A percentile compares a stretch with the other conserved stretches of the same genome.
Conservation (phyloP, 2,888 invertebrate species). For the Melieria crassipennis region DNA sequence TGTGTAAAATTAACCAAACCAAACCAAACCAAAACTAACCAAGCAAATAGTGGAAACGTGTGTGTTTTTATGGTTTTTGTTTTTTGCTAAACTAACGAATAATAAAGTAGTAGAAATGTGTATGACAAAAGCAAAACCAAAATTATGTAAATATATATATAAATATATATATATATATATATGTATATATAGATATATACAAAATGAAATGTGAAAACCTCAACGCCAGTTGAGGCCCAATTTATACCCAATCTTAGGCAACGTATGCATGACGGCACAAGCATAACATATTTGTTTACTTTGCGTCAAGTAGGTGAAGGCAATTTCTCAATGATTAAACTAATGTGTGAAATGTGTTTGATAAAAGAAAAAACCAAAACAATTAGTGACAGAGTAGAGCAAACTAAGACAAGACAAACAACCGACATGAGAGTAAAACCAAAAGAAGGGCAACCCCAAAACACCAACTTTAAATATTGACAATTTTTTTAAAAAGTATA, state of each 20-base stretch:
- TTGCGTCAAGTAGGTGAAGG: background rate
- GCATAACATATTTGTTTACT: slow-evolving; percentile 7
- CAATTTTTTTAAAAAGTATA: slow-evolving; percentile 17
- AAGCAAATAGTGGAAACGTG: slow-evolving; percentile 20
- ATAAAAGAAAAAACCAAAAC: slow-evolving; percentile 26
- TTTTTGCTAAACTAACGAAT: slow-evolving; percentile 6
- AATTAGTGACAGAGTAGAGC: slow-evolving; percentile 17
- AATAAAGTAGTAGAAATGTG: slow-evolving; percentile 29
- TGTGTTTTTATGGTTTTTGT: slow-evolving; percentile 17
- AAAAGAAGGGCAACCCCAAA: slow-evolving; percentile 37
- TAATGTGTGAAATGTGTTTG: slow-evolving; percentile 31
- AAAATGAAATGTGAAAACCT: background rate
- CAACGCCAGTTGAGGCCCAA: background rate
- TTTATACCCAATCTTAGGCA: slow-evolving; percentile 6
- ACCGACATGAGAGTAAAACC: slow-evolving; percentile 3
- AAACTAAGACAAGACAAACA: slow-evolving; percentile 13
- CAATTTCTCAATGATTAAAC: slow-evolving; percentile 8
- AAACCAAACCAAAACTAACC: background rate
- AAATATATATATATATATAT: slow-evolving; percentile 5
- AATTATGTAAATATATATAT: slow-evolving; percentile 10
- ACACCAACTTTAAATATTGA: slow-evolving; percentile 43
- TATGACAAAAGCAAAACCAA: slow-evolving; percentile 15
- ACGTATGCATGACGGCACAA: slow-evolving; percentile 18
- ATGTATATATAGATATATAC: background rate
- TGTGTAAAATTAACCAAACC: background rate